Base-by-base conservation (phyloP, 2,113 vertebrate species). In the Oryzias melastigma region DNA sequence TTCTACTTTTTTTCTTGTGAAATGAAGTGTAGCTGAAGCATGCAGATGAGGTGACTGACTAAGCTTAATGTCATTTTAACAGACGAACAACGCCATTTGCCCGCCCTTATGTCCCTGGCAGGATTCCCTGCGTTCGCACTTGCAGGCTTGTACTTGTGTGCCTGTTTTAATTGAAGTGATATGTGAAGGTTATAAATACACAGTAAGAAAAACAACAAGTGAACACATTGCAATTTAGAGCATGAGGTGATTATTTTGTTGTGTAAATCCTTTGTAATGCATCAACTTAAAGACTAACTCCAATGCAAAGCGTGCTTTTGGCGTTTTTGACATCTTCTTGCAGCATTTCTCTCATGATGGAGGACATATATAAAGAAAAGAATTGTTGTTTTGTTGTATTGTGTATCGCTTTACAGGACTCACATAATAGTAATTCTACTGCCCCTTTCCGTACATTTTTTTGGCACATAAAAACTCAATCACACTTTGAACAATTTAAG, bases 161-260 rank as follows among this genome's bases (percentile, higher is more conserved):
- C 58, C 53, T 48, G 15, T 43, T 56, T 47, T 68, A 75, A 41
- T 53, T 46, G 15, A 47, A 18, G 66, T 13, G 41, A 57, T 57
- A 62, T 47, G 52, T 15, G 46, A 68, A 71, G 75, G 77, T 88
- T 84, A 82, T 67, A 53, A 76, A 82, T 73, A 75, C 65, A 52
- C 53, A 61, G 42, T 49, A 61, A 58, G 57, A 69, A 63, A 27
- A 27, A 5, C 73, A 73, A 83, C 44, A 68, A 20, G 19, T 14
- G 70, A 73, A 58, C 69, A 51, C 43, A 69, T 53, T 55, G 24
- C 49, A 65, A 22, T 77, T 72, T 41, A 66, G 53, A 58, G 52
- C 25, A 71, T 68, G 15, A 65, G 50, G 46, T 24, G 20, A 58
- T 79, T 73, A 71, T 52, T 66, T 57, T 75, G 73, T 40, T 68